A percentile compares a stretch with the other conserved stretches of the same genome.
Conservation (phyloP, 2,888 invertebrate species). For the Doris montereyensis region DNA sequence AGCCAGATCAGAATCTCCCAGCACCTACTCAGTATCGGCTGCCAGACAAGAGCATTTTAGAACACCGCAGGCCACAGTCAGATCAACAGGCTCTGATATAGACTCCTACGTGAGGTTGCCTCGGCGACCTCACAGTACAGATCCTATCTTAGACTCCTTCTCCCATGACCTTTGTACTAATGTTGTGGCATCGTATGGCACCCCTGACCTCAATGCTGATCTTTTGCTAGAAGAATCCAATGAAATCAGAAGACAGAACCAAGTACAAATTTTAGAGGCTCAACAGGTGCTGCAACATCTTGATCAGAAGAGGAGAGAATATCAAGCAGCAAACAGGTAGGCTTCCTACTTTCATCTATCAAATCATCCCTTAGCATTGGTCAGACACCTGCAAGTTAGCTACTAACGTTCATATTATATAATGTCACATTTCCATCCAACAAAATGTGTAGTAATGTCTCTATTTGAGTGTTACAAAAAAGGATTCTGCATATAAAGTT, state of each 20-base stretch:
- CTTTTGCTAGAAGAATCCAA: constrained; percentile 55
- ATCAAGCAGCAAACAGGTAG: constrained; percentile 32
- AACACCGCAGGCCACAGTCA: too few relatives aligned
- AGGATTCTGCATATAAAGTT: too few relatives aligned
- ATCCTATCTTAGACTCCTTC: constrained; percentile 2
- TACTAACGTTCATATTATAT: too few relatives aligned
- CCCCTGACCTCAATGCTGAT: constrained; percentile 47
- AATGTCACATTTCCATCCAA: too few relatives aligned
- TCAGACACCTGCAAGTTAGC: too few relatives aligned
- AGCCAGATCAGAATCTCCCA: constrained; percentile 13
- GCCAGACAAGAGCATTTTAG: constrained; percentile 5
- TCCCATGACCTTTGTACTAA: constrained; percentile 34
- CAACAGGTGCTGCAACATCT: constrained; percentile 45
- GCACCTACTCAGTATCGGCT: not conserved
- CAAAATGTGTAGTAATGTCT: too few relatives aligned
- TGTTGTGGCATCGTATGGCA: constrained; percentile 26
- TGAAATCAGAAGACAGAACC: constrained; percentile 51
- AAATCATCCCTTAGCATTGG: too few relatives aligned
- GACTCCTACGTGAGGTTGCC: not conserved
- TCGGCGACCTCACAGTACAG: constrained; percentile 26
- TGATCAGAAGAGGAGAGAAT: constrained; percentile 37
- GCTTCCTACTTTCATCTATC: too few relatives aligned
- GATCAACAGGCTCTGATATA: too few relatives aligned
- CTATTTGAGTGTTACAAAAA: too few relatives aligned
- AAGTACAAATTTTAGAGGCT: constrained; percentile 52